A percentile compares a stretch with the other conserved stretches of the same genome.
phyloP scores from a whole-genome alignment of 2,113 vertebrate genomes.

The Orientallactaga bullata region DNA sequence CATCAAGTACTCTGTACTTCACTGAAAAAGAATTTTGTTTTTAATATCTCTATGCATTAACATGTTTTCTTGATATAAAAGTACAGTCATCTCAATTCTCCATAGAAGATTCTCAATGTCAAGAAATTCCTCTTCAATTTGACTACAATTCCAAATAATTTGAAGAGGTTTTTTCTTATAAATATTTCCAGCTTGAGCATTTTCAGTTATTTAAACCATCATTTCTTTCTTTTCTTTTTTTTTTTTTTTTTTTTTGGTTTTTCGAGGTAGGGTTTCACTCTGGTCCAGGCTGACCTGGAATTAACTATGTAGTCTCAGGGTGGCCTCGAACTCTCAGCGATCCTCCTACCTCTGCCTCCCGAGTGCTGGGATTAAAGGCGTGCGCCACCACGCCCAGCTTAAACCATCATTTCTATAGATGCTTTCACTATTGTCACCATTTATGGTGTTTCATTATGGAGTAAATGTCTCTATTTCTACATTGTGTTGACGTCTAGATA shows the following conservation, averaged over 20 bases:
- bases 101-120: not conserved
- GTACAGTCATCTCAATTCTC: not conserved
- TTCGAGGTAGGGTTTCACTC: too few relatives aligned
- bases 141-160: slow-evolving; percentile 28
- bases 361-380: too few relatives aligned
- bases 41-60: not conserved
- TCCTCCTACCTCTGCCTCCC: too few relatives aligned
- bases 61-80: not conserved
- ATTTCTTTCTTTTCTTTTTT: too few relatives aligned
- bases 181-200: not conserved
- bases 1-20: not conserved
- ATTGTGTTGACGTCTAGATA: not conserved
- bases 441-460: not conserved
- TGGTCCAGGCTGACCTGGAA: too few relatives aligned
- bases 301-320: too few relatives aligned
- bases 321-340: too few relatives aligned
- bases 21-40: slow-evolving; percentile 14
- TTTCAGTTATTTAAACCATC: not conserved
- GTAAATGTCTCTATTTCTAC: not conserved
- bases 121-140: not conserved
- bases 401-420: not conserved
- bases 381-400: too few relatives aligned
- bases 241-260: too few relatives aligned
- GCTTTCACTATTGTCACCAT: not conserved
- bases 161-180: not conserved